A percentile compares a stretch with the other conserved stretches of the same genome.
These are phyloP conservation scores for Macquaria australasica DNA, from an alignment of 2,113 vertebrate species.

Conservation along the genomic window DNA sequence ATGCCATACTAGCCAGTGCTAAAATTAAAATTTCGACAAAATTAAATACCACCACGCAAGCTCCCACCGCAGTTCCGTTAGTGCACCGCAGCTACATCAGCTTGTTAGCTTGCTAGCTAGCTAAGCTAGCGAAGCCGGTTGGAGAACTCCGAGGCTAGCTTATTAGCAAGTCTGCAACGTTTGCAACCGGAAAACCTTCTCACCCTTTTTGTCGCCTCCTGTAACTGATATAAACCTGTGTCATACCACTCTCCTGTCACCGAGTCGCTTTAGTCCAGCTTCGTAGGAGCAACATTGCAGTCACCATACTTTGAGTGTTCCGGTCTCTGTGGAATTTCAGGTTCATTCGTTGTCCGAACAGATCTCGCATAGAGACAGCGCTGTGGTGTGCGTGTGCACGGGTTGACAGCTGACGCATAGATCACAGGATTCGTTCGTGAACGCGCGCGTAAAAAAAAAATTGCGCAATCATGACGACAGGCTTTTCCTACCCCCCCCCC, in stretches of 20 bases:
- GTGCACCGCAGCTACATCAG: slow-evolving; percentile 34
- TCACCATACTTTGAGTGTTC: slow-evolving; percentile 30
- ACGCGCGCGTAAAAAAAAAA: slow-evolving; percentile 71
- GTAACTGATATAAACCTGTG: neutral
- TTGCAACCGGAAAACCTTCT: slow-evolving; percentile 33
- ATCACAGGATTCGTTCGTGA: slow-evolving; percentile 52
- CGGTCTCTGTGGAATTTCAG: slow-evolving; percentile 40
- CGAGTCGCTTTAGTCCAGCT: slow-evolving; percentile 4
- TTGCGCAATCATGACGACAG: slow-evolving; percentile 11
- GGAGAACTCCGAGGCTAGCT: slow-evolving; percentile 43
- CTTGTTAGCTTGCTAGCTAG: slow-evolving; percentile 59
- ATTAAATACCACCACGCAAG: neutral
- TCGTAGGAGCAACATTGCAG: neutral
- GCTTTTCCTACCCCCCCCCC: rapidly evolving
- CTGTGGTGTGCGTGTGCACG: slow-evolving; percentile 37
- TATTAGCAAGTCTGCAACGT: slow-evolving; percentile 40
- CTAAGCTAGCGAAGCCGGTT: slow-evolving; percentile 68
- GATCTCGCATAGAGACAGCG: slow-evolving; percentile 57
- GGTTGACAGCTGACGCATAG: slow-evolving; percentile 67
- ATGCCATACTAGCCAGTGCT: neutral
- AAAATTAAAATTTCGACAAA: neutral
- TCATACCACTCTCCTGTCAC: slow-evolving; percentile 7
- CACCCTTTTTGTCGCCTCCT: neutral
- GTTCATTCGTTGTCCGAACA: slow-evolving; percentile 65
- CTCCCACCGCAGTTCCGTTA: neutral